phyloP scores from a whole-genome alignment of 2,113 vertebrate genomes.

The Bufo bufo region DNA sequence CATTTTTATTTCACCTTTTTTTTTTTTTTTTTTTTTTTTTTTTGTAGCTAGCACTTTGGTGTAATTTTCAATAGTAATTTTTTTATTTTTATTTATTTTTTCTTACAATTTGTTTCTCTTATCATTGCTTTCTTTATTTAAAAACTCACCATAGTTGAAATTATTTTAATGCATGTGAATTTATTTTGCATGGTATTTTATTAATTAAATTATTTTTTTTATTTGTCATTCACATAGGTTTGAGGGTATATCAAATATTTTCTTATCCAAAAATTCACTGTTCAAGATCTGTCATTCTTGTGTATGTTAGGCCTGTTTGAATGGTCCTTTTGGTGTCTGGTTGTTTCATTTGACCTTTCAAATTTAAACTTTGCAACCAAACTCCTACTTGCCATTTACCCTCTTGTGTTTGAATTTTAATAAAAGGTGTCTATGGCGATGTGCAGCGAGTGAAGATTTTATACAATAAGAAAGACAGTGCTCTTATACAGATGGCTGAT shows the following conservation, averaged over 20 bases:
- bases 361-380: constrained; percentile 66
- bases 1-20: constrained; percentile 81
- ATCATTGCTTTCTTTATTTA: constrained; percentile 75
- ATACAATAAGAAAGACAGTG: constrained; percentile 99
- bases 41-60: constrained; percentile 98
- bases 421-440: constrained; percentile 95
- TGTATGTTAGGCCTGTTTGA: constrained; percentile 77
- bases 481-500: constrained; percentile 97
- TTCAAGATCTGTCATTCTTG: constrained; percentile 85
- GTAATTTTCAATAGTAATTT: constrained; percentile 95
- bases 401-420: constrained; percentile 80
- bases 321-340: constrained; percentile 81
- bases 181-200: constrained; percentile 88
- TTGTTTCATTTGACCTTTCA: constrained; percentile 81
- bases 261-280: constrained; percentile 85
- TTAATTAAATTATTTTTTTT: constrained; percentile 49
- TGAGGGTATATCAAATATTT: constrained; percentile 88
- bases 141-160: constrained; percentile 79
- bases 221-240: constrained; percentile 84
- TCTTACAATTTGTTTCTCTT: constrained; percentile 82
- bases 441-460: constrained; percentile 98
- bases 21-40: constrained; percentile 79
- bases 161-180: constrained; percentile 87
- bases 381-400: constrained; percentile 77
- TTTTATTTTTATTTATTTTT: constrained; percentile 74